A percentile compares a stretch with the other conserved stretches of the same genome.
Conservation (phyloP, 1,140 invertebrate species). For the Monomorium pharaonis region DNA sequence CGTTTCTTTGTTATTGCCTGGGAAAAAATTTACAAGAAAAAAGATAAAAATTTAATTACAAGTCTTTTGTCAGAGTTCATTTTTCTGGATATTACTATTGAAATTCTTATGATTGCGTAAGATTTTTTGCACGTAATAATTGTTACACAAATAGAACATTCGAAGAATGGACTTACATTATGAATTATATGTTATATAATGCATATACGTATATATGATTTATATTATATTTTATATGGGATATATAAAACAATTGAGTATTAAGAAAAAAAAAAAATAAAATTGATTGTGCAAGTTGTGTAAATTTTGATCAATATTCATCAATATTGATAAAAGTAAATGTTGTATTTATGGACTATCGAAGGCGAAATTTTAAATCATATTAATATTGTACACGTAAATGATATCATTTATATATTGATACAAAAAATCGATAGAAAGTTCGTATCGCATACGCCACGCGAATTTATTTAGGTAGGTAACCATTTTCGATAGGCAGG, state of each 20-base stretch:
- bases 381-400: background rate
- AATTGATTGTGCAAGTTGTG: background rate
- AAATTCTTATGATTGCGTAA: background rate
- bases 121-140: background rate
- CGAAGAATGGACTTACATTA: background rate
- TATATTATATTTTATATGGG: background rate
- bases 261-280: background rate
- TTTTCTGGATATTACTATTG: background rate
- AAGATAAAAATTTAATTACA: constrained; percentile 1
- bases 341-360: background rate
- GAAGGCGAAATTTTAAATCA: background rate
- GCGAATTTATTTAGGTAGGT: constrained; percentile 4
- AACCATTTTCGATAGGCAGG: too few relatives aligned
- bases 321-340: background rate
- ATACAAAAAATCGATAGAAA: background rate
- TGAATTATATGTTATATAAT: background rate
- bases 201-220: background rate
- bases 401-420: background rate
- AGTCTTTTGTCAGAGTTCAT: background rate
- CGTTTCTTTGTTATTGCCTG: background rate
- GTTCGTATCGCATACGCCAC: background rate
- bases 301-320: background rate
- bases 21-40: background rate
- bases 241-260: background rate
- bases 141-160: background rate